Evolutionary conservation across 2,113 vertebrate genomes (phyloP).

Genomic region (Poicephalus gulielmi): DNA sequence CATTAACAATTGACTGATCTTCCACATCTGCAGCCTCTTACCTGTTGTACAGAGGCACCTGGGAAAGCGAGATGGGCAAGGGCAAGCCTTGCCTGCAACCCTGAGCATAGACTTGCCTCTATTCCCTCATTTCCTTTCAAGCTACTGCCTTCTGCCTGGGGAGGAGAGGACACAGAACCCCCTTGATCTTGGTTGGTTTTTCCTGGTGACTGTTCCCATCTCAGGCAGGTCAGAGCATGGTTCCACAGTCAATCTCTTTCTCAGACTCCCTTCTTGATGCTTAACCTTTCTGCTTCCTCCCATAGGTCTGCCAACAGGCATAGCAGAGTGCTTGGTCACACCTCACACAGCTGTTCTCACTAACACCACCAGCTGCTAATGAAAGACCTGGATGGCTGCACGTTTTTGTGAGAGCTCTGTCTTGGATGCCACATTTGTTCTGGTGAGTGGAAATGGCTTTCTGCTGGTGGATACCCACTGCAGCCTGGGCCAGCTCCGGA

Average conservation of each 20-base stretch:
- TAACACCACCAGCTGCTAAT: not conserved
- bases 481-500: rapidly evolving
- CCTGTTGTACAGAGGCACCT: not conserved
- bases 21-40: not conserved
- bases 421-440: not conserved
- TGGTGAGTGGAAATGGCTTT: not conserved
- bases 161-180: not conserved
- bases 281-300: not conserved
- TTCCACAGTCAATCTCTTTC: not conserved
- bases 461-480: not conserved
- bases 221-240: not conserved
- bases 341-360: not conserved
- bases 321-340: not conserved
- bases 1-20: not conserved
- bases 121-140: not conserved
- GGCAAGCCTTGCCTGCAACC: not conserved
- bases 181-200: not conserved
- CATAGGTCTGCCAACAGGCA: not conserved
- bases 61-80: not conserved
- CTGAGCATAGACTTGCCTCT: not conserved
- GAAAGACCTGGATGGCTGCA: not conserved
- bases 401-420: not conserved
- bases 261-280: not conserved
- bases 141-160: not conserved
- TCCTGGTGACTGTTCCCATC: not conserved